These are phyloP conservation scores for Dipodomys spectabilis DNA, from an alignment of 2,113 vertebrate genomes.

Conservation along the genomic window DNA sequence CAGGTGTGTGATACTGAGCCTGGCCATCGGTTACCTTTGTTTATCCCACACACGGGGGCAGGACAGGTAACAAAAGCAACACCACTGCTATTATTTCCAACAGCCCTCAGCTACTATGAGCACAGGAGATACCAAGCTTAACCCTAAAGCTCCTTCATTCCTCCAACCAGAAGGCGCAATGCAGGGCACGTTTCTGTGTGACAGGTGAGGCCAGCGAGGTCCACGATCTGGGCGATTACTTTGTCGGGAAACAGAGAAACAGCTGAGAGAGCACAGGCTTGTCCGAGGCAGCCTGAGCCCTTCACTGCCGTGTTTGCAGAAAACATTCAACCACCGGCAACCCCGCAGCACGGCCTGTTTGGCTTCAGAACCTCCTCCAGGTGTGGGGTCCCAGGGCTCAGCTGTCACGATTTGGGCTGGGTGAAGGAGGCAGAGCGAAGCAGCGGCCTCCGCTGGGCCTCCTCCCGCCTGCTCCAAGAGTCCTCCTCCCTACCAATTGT, in stretches of 20 bases:
- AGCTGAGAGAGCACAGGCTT: not conserved
- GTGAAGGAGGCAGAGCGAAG: not conserved
- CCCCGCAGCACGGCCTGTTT: rapidly evolving
- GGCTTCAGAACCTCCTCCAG: not conserved
- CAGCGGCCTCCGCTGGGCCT: not conserved
- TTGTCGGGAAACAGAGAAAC: not conserved
- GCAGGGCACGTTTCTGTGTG: rapidly evolving
- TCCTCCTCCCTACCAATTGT: too few species aligned
- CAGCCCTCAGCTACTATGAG: rapidly evolving
- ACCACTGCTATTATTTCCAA: rapidly evolving
- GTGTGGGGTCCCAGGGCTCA: rapidly evolving
- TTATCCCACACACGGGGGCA: not conserved
- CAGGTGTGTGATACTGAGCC: not conserved
- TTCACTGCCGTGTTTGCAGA: rapidly evolving
- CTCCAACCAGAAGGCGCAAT: rapidly evolving
- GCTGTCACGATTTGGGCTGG: rapidly evolving
- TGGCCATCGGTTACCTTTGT: not conserved
- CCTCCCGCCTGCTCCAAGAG: too few species aligned
- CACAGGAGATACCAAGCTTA: rapidly evolving
- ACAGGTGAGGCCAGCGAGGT: not conserved
- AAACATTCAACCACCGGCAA: rapidly evolving
- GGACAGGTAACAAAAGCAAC: not conserved
- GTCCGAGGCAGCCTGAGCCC: not conserved
- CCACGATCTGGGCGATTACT: rapidly evolving
- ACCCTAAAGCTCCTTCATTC: rapidly evolving